A percentile compares a stretch with the other conserved stretches of the same genome.
Evolutionary conservation across 2,888 invertebrate genomes (phyloP).

Genomic region (Deladenus siricidicola): DNA sequence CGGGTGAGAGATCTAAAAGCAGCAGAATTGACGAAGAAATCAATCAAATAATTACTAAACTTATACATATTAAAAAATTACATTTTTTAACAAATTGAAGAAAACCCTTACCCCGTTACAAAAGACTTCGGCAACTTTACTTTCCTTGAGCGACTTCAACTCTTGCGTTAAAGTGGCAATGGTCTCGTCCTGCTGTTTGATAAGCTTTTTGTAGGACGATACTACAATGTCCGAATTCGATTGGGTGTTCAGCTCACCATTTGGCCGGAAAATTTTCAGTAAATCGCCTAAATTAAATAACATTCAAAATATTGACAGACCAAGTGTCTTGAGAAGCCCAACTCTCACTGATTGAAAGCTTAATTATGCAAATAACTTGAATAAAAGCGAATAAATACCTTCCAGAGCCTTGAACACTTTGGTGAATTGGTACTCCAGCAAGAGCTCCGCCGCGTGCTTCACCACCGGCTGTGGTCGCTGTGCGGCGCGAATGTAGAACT

Average conservation of each 20-base stretch:
- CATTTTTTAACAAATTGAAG: too few relatives aligned
- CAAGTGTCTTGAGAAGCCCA: background rate
- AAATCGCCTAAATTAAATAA: slow-evolving; percentile 31
- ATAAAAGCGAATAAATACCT: too few relatives aligned
- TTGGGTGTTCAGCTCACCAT: slow-evolving; percentile 43
- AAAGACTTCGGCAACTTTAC: background rate
- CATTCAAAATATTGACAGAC: background rate
- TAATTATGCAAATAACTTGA: background rate
- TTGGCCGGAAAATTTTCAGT: slow-evolving; percentile 45
- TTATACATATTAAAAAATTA: too few relatives aligned
- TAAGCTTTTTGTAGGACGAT: slow-evolving; percentile 61
- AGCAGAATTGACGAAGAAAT: too few relatives aligned
- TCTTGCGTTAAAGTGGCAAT: slow-evolving; percentile 46
- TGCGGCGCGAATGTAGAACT: slow-evolving; percentile 78
- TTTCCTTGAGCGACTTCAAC: slow-evolving; percentile 26
- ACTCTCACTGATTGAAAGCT: background rate
- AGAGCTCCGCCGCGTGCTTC: slow-evolving; percentile 68
- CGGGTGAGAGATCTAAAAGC: too few relatives aligned
- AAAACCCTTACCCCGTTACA: slow-evolving; percentile 1
- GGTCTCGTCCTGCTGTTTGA: slow-evolving; percentile 70
- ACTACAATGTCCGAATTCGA: slow-evolving; percentile 58
- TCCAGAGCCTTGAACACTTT: slow-evolving; percentile 65
- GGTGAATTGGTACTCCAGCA: slow-evolving; percentile 91
- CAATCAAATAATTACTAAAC: too few relatives aligned
- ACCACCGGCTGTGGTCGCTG: slow-evolving; percentile 84